phyloP scores from a whole-genome alignment of 2,797 vertebrate species.

The Spondyliosoma cantharus region DNA sequence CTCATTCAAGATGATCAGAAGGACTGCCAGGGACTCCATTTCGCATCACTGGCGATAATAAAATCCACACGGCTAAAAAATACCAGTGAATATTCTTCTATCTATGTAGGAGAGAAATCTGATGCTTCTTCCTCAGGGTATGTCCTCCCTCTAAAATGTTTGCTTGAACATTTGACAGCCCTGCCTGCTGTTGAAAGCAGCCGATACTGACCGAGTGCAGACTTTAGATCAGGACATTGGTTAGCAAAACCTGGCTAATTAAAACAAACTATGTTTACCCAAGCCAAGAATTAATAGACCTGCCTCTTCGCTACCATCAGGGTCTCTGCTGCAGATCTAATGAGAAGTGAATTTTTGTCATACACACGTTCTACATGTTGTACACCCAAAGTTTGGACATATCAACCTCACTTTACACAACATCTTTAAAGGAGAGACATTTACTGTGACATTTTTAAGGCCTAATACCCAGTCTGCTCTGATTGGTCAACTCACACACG shows the following conservation, averaged over 20 bases:
- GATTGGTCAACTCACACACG: no score
- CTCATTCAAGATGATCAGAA: conserved; percentile 44
- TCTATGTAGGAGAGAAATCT: background rate
- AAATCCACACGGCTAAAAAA: conserved; percentile 62
- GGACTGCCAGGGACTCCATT: conserved; percentile 43
- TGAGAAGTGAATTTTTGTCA: background rate
- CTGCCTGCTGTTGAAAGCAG: conserved; percentile 18
- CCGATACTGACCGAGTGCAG: conserved; percentile 1
- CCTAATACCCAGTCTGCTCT: no score
- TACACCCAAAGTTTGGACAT: background rate
- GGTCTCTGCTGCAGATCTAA: conserved; percentile 1
- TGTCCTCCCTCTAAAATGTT: conserved; percentile 24
- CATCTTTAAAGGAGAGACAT: no score
- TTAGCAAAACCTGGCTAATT: conserved; percentile 40
- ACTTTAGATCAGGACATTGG: conserved; percentile 28
- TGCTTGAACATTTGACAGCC: conserved; percentile 22
- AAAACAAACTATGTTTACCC: conserved; percentile 30
- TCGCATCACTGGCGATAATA: conserved; percentile 48
- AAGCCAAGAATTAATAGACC: conserved; percentile 29
- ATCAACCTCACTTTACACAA: no score
- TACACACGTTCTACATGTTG: background rate
- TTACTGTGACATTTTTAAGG: no score
- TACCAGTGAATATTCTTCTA: conserved; percentile 42
- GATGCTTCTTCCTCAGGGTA: conserved; percentile 25
- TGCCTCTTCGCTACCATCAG: conserved; percentile 18